Conservation (phyloP, 2,888 invertebrate genomes). For the Parasteatoda lunata region DNA sequence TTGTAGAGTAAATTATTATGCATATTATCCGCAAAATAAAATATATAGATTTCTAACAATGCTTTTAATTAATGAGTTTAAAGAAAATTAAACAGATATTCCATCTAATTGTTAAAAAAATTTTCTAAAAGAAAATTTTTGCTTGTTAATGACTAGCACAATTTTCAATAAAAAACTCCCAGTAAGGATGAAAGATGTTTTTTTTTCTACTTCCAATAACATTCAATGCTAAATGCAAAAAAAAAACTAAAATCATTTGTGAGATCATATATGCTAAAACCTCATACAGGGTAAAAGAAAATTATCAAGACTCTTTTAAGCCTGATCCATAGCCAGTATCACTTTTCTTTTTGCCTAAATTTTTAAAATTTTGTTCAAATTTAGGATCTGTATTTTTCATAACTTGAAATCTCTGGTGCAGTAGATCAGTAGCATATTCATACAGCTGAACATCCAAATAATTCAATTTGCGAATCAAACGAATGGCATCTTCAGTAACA, state of each 20-base stretch:
- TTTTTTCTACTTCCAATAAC: too few relatives aligned
- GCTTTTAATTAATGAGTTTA: too few relatives aligned
- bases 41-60: too few relatives aligned
- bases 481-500: slow-evolving; percentile 83
- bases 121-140: too few relatives aligned
- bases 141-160: too few relatives aligned
- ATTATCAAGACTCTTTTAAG: slow-evolving; percentile 57
- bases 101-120: too few relatives aligned
- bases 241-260: not conserved
- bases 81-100: too few relatives aligned
- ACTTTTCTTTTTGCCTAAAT: slow-evolving; percentile 58
- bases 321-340: slow-evolving; percentile 40
- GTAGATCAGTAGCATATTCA: slow-evolving; percentile 90
- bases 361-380: slow-evolving; percentile 67
- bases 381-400: slow-evolving; percentile 62
- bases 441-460: slow-evolving; percentile 93
- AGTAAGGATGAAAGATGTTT: too few relatives aligned
- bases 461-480: slow-evolving; percentile 86
- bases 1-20: too few relatives aligned
- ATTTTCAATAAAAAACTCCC: too few relatives aligned
- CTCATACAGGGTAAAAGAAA: not conserved
- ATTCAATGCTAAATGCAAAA: too few relatives aligned
- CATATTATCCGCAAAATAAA: too few relatives aligned
- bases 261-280: slow-evolving; percentile 6
- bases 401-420: slow-evolving; percentile 82